These are phyloP conservation scores for Chauna torquata DNA, from an alignment of 2,113 vertebrate species.

Conservation along the genomic window DNA sequence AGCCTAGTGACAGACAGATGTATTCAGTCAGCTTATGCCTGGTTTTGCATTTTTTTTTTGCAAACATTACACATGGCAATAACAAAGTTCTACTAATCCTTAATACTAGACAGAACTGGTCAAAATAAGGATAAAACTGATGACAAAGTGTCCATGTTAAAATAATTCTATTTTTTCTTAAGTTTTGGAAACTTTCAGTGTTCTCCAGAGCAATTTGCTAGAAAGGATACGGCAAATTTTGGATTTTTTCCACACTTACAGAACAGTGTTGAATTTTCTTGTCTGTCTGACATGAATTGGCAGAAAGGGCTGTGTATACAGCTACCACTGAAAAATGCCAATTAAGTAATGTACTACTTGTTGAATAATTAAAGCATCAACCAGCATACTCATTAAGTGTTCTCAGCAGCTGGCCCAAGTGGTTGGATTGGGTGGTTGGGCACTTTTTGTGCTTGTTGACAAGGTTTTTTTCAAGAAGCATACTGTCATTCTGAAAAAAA, in stretches of 20 bases:
- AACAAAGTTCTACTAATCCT: background rate
- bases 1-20: slow-evolving; percentile 10
- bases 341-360: background rate
- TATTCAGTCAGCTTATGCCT: slow-evolving; percentile 11
- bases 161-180: background rate
- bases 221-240: background rate
- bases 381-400: background rate
- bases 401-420: background rate
- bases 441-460: background rate
- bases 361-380: slow-evolving; percentile 13
- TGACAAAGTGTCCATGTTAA: background rate
- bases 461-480: background rate
- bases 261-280: background rate
- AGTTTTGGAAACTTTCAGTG: background rate
- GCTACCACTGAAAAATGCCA: background rate
- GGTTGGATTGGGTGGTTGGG: background rate
- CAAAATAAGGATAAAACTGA: background rate
- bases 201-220: background rate
- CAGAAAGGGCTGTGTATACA: background rate
- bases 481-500: background rate
- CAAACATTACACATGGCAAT: background rate
- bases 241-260: background rate
- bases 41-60: background rate
- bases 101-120: background rate
- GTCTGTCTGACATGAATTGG: background rate